Evolutionary conservation across 2,113 vertebrate genomes (phyloP).

Genomic region (Patagioenas fasciata): DNA sequence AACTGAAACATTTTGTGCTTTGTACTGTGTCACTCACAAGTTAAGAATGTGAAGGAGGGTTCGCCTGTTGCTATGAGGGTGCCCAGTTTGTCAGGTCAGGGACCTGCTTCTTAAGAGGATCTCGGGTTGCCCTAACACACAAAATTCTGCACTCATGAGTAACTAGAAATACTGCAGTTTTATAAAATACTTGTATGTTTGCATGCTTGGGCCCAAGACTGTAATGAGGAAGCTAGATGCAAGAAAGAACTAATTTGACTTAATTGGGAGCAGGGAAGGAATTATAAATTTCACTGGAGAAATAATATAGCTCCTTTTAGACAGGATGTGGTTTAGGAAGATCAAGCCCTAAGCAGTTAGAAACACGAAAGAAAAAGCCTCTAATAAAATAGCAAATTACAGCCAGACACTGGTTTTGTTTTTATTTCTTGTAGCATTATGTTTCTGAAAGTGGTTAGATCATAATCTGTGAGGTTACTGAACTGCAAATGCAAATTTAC

Average conservation of each 20-base stretch:
- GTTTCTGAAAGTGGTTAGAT: slow-evolving; percentile 44
- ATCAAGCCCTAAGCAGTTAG: slow-evolving; percentile 8
- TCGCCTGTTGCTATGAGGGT: neutral
- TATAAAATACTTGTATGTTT: neutral
- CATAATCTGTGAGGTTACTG: slow-evolving; percentile 48
- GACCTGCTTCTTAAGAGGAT: neutral
- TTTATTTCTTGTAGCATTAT: slow-evolving; percentile 42
- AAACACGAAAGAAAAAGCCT: neutral
- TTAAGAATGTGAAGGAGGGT: neutral
- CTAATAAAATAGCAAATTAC: slow-evolving; percentile 42
- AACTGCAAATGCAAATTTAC: slow-evolving; percentile 49
- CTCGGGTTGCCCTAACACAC: neutral
- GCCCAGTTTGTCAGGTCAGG: neutral
- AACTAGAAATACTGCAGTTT: neutral
- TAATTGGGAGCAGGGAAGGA: slow-evolving; percentile 25
- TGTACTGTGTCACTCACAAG: neutral
- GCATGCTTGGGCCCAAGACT: neutral
- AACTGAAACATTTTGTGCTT: neutral
- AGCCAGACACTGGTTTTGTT: slow-evolving; percentile 13
- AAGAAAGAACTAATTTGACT: slow-evolving; percentile 10
- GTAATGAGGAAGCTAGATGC: neutral
- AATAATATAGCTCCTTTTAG: slow-evolving; percentile 1
- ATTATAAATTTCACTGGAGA: neutral
- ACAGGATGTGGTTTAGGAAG: neutral
- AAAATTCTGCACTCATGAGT: neutral